Percentiles rank a stretch among this genome's conserved stretches.
Conservation (phyloP, 1,140 invertebrate species). For the Drosophila triauraria region DNA sequence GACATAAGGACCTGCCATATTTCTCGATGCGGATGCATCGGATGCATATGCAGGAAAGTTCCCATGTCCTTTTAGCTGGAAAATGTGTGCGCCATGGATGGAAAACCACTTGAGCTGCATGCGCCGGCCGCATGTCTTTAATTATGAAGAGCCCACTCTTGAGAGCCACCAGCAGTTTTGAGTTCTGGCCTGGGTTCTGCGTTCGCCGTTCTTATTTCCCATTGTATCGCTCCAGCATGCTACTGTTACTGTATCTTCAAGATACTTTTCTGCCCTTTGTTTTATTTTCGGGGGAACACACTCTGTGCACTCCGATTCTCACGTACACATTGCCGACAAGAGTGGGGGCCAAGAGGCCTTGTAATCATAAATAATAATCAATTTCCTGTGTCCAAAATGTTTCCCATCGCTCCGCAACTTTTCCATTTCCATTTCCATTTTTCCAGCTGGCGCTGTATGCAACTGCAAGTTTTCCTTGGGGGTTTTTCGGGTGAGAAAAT, state of each 20-base stretch:
- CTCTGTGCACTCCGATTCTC: conserved; percentile 54
- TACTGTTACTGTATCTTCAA: conserved; percentile 46
- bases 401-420: conserved; percentile 75
- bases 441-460: conserved; percentile 56
- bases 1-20: conserved; percentile 75
- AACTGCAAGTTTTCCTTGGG: conserved; percentile 66
- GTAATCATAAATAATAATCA: conserved; percentile 84
- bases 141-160: conserved; percentile 76
- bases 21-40: conserved; percentile 51
- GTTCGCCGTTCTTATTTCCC: conserved; percentile 16
- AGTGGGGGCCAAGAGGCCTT: conserved; percentile 21
- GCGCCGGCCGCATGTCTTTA: conserved; percentile 62
- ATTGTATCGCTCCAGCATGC: conserved; percentile 21
- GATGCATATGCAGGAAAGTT: conserved; percentile 28
- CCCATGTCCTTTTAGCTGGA: conserved; percentile 52
- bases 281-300: conserved; percentile 32
- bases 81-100: conserved; percentile 20
- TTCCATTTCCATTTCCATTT: conserved; percentile 43
- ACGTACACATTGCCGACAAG: conserved; percentile 61
- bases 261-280: conserved; percentile 40
- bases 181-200: neutral
- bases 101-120: conserved; percentile 27
- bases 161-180: conserved; percentile 56
- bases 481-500: conserved; percentile 65
- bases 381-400: conserved; percentile 77